Conservation (phyloP, 2,113 vertebrate species). For the Mungos mungo region DNA sequence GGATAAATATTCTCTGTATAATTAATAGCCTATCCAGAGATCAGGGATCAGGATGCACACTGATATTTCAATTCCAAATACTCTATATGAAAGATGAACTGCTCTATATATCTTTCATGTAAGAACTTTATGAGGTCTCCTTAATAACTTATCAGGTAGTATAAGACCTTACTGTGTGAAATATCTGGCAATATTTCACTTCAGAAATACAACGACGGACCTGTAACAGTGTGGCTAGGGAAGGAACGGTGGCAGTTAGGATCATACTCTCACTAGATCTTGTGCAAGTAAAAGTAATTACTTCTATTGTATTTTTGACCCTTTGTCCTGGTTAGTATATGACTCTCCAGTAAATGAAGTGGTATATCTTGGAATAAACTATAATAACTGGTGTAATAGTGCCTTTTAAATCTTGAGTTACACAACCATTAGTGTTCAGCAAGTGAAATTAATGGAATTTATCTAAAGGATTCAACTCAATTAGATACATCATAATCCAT, state of each 20-base stretch:
- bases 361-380: slow-evolving; percentile 56
- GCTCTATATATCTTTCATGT: slow-evolving; percentile 78
- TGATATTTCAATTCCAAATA: slow-evolving; percentile 74
- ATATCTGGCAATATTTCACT: slow-evolving; percentile 75
- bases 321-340: slow-evolving; percentile 61
- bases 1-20: slow-evolving; percentile 75
- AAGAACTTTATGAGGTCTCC: slow-evolving; percentile 77
- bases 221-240: background rate
- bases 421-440: slow-evolving; percentile 13
- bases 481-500: slow-evolving; percentile 36
- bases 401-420: slow-evolving; percentile 50
- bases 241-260: background rate
- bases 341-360: slow-evolving; percentile 51
- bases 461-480: slow-evolving; percentile 64
- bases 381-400: slow-evolving; percentile 35
- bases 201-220: background rate
- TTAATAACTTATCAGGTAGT: slow-evolving; percentile 79
- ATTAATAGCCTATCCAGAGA: slow-evolving; percentile 76
- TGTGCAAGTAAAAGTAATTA: slow-evolving; percentile 61
- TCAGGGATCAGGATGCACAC: slow-evolving; percentile 61
- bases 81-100: slow-evolving; percentile 73
- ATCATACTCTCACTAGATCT: slow-evolving; percentile 46
- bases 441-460: slow-evolving; percentile 55
- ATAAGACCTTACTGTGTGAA: slow-evolving; percentile 77
- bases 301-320: slow-evolving; percentile 61